Evolutionary conservation across 2,888 invertebrate species (phyloP), one percentile per base, ranked within the genome.

Genomic region (Mechanitis messenoides): DNA sequence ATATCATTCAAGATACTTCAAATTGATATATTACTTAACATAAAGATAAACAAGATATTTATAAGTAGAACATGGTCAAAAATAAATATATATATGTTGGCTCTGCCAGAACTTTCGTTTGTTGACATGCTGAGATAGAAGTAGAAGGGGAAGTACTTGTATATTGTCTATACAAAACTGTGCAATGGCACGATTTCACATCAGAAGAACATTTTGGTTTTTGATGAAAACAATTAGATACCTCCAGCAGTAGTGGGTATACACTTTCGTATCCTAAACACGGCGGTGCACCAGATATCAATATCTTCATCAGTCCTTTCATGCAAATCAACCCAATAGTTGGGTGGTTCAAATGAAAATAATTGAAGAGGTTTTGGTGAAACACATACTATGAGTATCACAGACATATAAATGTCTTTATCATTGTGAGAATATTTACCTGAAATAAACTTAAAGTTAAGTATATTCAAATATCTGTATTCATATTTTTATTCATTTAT

Each of bases 371-470:
- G 80, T 65, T 81, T 79, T 1, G 85, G 90, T 66, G 69, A 79
- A 28, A 85, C 87, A 65, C 89, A 90, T 2, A 90, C 88, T 58
- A 88, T 71, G 53, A 90, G 75, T 20, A 90, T 69, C 46, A 87
- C 75, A 38, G 89, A 85, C 80, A 90, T 80, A 2, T 83, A 71
- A 62, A 90, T 84, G 63, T 89, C 87, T 55, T 84, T 81, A 74
- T 85, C 75, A 59, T 88, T 87, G 66, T 79, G 77, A 2, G 89
- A 82, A 71, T 84, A 91, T 85, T 89, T 90, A 68, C 84, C 90
- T 91, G 73, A 46, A 82, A 79, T 53, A 20, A 20, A 20, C 20
- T 20, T 20, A 20, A 20, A 20, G 20, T 20, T 20, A 20, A 20
- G 20, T 20, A 20, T 20, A 20, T 20, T 20, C 20, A 20, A 20